These are phyloP conservation scores for Danio jaintianensis DNA, from an alignment of 2,797 vertebrate genomes.

Conservation along the genomic window DNA sequence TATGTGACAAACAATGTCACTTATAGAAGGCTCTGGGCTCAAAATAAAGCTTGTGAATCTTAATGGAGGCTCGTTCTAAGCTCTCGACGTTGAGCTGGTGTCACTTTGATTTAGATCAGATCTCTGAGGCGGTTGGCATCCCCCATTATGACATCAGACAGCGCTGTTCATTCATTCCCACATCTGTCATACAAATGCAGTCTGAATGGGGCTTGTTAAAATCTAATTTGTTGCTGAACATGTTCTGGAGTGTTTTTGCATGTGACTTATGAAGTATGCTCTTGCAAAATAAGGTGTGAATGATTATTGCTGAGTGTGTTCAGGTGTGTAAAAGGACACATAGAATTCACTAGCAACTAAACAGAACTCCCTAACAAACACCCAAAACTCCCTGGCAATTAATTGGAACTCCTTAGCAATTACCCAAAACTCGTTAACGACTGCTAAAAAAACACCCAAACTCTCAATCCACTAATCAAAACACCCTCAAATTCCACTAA, in stretches of 20 bases:
- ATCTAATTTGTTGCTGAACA: neutral
- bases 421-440: no score
- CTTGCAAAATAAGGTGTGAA: no score
- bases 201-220: neutral
- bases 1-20: constrained; percentile 15
- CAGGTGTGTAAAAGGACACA: no score
- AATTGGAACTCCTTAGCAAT: neutral
- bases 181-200: neutral
- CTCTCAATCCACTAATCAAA: no score
- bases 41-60: constrained; percentile 21
- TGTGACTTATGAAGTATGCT: no score
- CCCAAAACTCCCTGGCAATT: neutral
- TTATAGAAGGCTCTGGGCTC: constrained; percentile 6
- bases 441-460: no score
- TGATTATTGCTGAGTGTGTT: no score
- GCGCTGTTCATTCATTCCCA: neutral
- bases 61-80: constrained; percentile 23
- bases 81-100: constrained; percentile 1
- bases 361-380: neutral
- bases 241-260: no score
- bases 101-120: constrained; percentile 28
- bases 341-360: no score
- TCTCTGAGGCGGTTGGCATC: neutral
- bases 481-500: no score
- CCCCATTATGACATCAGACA: constrained; percentile 7